phyloP scores from a whole-genome alignment of 2,113 vertebrate genomes.

The Thalassoma bifasciatum region DNA sequence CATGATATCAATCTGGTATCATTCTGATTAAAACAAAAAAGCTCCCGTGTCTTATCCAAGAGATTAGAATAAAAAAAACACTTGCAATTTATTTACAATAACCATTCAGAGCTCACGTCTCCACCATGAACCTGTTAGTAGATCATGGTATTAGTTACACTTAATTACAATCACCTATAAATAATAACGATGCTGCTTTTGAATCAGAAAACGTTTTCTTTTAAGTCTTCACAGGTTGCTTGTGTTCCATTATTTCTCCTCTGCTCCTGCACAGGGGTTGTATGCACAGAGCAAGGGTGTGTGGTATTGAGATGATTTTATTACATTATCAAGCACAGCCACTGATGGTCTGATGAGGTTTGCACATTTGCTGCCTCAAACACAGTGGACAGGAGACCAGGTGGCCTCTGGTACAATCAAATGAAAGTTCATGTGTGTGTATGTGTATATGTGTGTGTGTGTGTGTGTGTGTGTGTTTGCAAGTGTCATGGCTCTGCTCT shows the following conservation, averaged over 20 bases:
- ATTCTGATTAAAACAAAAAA: background rate
- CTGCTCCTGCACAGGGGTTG: too few species aligned
- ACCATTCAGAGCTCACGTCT: background rate
- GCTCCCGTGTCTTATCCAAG: background rate
- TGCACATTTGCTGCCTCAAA: constrained; percentile 62
- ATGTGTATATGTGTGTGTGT: constrained; percentile 10
- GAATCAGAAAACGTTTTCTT: too few species aligned
- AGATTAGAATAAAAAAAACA: too few species aligned
- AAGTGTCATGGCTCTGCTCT: constrained; percentile 66
- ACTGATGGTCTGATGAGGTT: constrained; percentile 67
- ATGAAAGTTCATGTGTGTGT: constrained; percentile 52
- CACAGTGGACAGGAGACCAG: constrained; percentile 63
- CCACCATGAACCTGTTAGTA: too few species aligned
- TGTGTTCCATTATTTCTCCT: too few species aligned
- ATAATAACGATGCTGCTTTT: too few species aligned
- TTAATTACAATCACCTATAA: background rate
- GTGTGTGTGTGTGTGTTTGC: constrained; percentile 24
- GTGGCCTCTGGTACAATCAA: constrained; percentile 76
- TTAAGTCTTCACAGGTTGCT: too few species aligned
- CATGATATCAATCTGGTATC: too few species aligned
- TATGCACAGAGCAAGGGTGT: constrained; percentile 34
- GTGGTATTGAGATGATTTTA: constrained; percentile 76
- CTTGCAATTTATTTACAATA: background rate
- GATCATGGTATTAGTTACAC: background rate
- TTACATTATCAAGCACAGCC: constrained; percentile 73